A percentile compares a stretch with the other conserved stretches of the same genome.
These are phyloP conservation scores for Hirtodrosophila trivittata DNA, from an alignment of 2,888 invertebrate genomes.

Conservation along the genomic window DNA sequence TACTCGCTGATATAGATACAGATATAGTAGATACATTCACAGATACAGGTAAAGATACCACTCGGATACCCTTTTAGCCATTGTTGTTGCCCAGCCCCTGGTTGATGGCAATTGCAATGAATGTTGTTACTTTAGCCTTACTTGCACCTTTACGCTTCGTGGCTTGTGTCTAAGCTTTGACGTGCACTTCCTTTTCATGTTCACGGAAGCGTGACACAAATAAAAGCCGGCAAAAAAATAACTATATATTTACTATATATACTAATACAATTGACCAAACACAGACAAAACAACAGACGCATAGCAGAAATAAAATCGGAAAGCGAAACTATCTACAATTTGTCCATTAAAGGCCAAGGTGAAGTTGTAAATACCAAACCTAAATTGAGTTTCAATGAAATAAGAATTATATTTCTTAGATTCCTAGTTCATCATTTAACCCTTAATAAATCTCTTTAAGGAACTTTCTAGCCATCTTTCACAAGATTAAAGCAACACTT, in stretches of 20 bases:
- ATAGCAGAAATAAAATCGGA: slow-evolving; percentile 9
- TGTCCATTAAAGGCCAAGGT: slow-evolving; percentile 12
- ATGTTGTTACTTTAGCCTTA: slow-evolving; percentile 74
- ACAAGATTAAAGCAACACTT: no score
- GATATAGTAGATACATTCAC: slow-evolving; percentile 1
- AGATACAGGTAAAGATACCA: slow-evolving; percentile 26
- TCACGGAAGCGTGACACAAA: slow-evolving; percentile 58
- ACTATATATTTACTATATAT: neutral
- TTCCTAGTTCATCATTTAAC: no score
- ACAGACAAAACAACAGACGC: neutral
- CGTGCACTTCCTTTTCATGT: slow-evolving; percentile 81
- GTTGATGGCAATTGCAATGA: slow-evolving; percentile 72
- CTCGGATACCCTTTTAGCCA: slow-evolving; percentile 49
- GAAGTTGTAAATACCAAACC: no score
- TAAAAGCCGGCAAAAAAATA: slow-evolving; percentile 32
- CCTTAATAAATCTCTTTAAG: no score
- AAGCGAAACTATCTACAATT: slow-evolving; percentile 7
- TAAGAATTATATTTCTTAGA: no score
- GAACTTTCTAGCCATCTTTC: no score
- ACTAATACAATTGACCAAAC: slow-evolving; percentile 5
- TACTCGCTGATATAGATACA: neutral
- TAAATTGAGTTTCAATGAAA: no score
- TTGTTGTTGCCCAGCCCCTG: slow-evolving; percentile 35
- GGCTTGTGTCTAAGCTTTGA: slow-evolving; percentile 80
- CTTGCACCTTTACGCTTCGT: slow-evolving; percentile 80